Percentiles rank a stretch among this genome's conserved stretches.
phyloP scores from a whole-genome alignment of 2,797 vertebrate species.

The Onychomys leucogaster region DNA sequence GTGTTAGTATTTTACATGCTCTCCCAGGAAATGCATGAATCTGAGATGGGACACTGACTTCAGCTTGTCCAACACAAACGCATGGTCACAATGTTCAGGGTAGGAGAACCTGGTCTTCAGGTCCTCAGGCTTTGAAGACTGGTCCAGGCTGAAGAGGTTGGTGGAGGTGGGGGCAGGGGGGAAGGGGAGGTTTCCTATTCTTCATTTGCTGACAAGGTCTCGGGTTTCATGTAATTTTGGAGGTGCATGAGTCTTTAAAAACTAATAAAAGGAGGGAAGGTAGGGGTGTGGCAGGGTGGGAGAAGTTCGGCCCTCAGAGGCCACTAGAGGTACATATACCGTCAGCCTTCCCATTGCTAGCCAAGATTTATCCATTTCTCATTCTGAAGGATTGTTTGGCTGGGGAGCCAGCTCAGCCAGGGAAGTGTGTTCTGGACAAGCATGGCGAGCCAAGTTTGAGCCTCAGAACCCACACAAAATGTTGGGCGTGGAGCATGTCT shows the following conservation, averaged over 20 bases:
- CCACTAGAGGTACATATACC: neutral
- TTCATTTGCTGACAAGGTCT: neutral
- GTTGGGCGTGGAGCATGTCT: neutral
- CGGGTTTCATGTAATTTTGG: neutral
- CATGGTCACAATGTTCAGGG: neutral
- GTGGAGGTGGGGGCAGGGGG: neutral
- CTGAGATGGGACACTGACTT: neutral
- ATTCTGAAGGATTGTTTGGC: neutral
- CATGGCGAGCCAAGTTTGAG: neutral
- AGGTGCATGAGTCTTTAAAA: neutral
- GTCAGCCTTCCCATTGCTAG: neutral
- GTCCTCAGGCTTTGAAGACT: neutral
- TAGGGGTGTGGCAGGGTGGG: neutral
- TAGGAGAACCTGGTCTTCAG: neutral
- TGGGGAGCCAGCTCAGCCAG: neutral
- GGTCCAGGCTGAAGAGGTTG: neutral
- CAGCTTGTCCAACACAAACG: neutral
- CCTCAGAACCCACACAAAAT: neutral
- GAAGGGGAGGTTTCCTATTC: neutral
- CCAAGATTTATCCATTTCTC: neutral
- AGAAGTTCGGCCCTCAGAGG: neutral
- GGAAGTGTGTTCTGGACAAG: too few relatives aligned
- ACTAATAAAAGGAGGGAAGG: neutral
- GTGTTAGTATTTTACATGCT: conserved; percentile 21
- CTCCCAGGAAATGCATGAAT: neutral